Evolutionary conservation across 2,113 vertebrate genomes (phyloP).

Genomic region (Nothobranchius kuhntae): DNA sequence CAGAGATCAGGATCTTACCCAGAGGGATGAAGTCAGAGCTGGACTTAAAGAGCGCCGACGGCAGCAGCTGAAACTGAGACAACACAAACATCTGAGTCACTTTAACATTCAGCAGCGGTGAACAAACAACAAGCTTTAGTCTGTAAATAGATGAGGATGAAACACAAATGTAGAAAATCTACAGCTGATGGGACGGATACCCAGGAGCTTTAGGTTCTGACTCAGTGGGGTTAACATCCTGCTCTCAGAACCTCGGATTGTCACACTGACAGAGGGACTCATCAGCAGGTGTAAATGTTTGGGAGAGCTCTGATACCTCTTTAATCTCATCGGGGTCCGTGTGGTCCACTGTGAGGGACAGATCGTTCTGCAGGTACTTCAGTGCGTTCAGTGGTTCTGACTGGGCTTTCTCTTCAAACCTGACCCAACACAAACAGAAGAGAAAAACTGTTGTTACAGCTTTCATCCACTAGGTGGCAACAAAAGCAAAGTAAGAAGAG

Average conservation of each 20-base stretch:
- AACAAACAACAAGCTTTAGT: background rate
- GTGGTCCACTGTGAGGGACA: constrained; percentile 97
- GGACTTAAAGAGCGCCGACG: constrained; percentile 96
- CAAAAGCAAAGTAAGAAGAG: background rate
- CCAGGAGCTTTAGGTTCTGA: too few relatives aligned
- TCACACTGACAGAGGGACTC: too few relatives aligned
- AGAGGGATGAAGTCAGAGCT: constrained; percentile 95
- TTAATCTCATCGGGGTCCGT: constrained; percentile 95
- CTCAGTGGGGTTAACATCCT: too few relatives aligned
- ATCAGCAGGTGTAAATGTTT: background rate
- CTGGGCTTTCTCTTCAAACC: constrained; percentile 98
- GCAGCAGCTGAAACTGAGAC: constrained; percentile 94
- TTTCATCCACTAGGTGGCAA: constrained; percentile 54
- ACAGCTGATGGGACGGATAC: too few relatives aligned
- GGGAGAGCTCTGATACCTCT: constrained; percentile 81
- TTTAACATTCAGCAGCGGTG: background rate
- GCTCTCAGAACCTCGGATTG: too few relatives aligned
- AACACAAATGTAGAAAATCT: too few relatives aligned
- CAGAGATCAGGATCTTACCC: constrained; percentile 79
- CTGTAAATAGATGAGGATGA: background rate
- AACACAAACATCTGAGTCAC: constrained; percentile 11
- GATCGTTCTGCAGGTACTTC: constrained; percentile 97
- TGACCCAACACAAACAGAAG: constrained; percentile 51
- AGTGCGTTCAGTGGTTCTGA: constrained; percentile 93
- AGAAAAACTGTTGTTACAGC: constrained; percentile 8